phyloP scores from a whole-genome alignment of 2,888 invertebrate species.

The Habrosyne pyritoides region DNA sequence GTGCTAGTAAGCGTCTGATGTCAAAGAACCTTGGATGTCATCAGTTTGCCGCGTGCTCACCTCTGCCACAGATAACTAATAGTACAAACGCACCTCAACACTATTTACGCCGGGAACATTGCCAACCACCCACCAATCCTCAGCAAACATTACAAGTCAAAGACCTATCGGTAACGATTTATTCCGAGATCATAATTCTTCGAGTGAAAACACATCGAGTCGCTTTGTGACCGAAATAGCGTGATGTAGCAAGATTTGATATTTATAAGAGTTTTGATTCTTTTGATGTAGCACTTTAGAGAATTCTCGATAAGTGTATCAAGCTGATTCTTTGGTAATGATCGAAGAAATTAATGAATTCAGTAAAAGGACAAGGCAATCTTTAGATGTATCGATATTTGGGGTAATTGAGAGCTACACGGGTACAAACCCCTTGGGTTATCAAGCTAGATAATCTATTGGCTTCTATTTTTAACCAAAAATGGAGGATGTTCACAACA shows the following conservation, averaged over 20 bases:
- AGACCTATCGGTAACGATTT: slow-evolving; percentile 25
- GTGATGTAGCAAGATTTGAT: background rate
- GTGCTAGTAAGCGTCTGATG: background rate
- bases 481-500: too few species aligned
- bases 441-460: too few species aligned
- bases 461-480: too few species aligned
- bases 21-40: background rate
- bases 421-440: too few species aligned
- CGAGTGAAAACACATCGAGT: background rate
- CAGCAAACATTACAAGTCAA: slow-evolving; percentile 26
- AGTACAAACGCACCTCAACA: slow-evolving; percentile 10
- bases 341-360: too few species aligned
- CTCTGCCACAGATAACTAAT: background rate
- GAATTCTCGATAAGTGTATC: too few species aligned
- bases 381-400: too few species aligned
- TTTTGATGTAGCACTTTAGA: background rate
- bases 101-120: slow-evolving; percentile 34
- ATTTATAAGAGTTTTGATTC: background rate
- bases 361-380: too few species aligned
- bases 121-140: slow-evolving; percentile 29
- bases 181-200: background rate
- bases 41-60: background rate
- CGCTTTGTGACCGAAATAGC: background rate
- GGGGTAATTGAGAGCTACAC: too few species aligned
- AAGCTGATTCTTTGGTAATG: too few species aligned